A percentile compares a stretch with the other conserved stretches of the same genome.
Evolutionary conservation across 2,888 invertebrate genomes (phyloP).

Genomic region (Neoaliturus tenellus): DNA sequence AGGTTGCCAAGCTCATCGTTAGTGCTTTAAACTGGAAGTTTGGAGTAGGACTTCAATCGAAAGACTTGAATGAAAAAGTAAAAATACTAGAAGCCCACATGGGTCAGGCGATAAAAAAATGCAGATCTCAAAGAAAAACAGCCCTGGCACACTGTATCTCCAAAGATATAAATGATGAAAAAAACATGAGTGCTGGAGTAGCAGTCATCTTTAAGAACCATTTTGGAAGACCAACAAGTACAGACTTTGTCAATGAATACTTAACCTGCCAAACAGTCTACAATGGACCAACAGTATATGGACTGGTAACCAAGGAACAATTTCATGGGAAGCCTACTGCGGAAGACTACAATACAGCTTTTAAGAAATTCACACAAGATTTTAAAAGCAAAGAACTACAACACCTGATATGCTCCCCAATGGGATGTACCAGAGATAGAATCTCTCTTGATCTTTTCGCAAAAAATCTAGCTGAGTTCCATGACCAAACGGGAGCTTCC

Average conservation of each 20-base stretch:
- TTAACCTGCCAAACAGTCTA: neutral
- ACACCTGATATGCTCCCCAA: conserved; percentile 1
- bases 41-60: too few relatives aligned
- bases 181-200: neutral
- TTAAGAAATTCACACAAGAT: neutral
- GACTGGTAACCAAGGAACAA: neutral
- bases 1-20: too few relatives aligned
- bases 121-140: too few relatives aligned
- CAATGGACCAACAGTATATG: neutral
- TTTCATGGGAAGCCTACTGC: neutral
- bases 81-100: too few relatives aligned
- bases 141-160: neutral
- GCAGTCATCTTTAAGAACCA: neutral
- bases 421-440: neutral
- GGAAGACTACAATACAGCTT: neutral
- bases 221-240: neutral
- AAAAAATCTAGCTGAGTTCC: neutral
- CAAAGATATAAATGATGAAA: neutral
- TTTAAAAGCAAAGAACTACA: neutral
- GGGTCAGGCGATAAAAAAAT: too few relatives aligned
- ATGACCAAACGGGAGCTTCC: neutral
- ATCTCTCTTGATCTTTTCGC: neutral
- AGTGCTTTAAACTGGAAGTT: too few relatives aligned
- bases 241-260: neutral
- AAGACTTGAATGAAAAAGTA: too few relatives aligned